Base-by-base conservation (phyloP, 2,888 invertebrate species). In the Drosophila pegasa region DNA sequence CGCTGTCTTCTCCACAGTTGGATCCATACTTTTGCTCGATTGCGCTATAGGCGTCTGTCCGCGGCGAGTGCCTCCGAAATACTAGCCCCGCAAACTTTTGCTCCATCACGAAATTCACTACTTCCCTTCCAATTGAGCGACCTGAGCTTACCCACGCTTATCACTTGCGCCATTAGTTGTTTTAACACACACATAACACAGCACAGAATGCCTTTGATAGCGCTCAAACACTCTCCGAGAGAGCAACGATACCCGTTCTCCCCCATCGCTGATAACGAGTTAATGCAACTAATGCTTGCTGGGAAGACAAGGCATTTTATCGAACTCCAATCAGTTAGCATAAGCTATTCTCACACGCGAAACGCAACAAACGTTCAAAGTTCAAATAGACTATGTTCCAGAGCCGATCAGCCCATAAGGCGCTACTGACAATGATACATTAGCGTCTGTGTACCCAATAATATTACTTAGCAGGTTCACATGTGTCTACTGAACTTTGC, bases 1-100 rank as follows among this genome's bases (percentile, higher is more conserved):
- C 16, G 52, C 33, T 25, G 52, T 10, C 31, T 56, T 31, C 25
- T 54, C 37, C 10, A 12, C 48, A 22, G 16, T 16, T 33, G 41
- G 50, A 33, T 73, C 64, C 84, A 84, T 81, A 25, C 27, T 41
- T 16, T 47, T 29, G 1, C 16, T 33, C n/a, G 22, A 41, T 10
- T 9, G 16, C 41, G 27, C 29, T n/a, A 4, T 16, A n/a, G n/a
- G 58, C 74, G 74, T 62, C 78, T 56, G 63, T 20, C 38, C 16
- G 12, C 59, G 38, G 4, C 59, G 29, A 68, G 45, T 27, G 29
- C 27, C 47, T 48, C 45, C 40, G 41, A 50, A 59, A 78, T 55
- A 75, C 75, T 75, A 45, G 73, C 29, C 29, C 14, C 20, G 10
- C 43, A 31, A 10, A 22, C 29, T 35, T 20, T 29, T 5, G 12